phyloP scores from a whole-genome alignment of 2,797 vertebrate species.

The Catostomus latipinnis region DNA sequence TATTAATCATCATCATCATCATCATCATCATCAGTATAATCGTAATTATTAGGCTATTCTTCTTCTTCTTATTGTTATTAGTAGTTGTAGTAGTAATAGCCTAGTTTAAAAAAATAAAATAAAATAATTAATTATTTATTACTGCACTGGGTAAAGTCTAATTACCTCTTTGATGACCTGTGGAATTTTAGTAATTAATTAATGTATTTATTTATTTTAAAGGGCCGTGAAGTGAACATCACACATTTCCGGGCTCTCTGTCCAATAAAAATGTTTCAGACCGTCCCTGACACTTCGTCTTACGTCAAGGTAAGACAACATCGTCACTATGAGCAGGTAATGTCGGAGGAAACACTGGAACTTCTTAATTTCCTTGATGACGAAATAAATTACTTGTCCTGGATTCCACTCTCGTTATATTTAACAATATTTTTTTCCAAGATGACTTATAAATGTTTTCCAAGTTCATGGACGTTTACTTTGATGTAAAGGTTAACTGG shows the following conservation, averaged over 20 bases:
- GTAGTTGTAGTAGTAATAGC: not conserved
- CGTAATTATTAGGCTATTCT: too few relatives aligned
- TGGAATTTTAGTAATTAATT: not conserved
- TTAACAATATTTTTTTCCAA: not conserved
- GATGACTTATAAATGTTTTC: not conserved
- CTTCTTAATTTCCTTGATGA: conserved; percentile 20
- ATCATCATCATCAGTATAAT: too few relatives aligned
- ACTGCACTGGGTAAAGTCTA: not conserved
- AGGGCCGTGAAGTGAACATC: conserved; percentile 56
- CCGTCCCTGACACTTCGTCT: conserved; percentile 95
- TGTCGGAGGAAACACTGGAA: conserved; percentile 55
- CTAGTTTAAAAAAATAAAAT: too few relatives aligned
- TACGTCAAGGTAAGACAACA: conserved; percentile 97
- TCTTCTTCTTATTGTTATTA: not conserved
- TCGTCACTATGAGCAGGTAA: conserved; percentile 86
- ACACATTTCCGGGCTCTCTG: conserved; percentile 55
- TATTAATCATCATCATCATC: too few relatives aligned
- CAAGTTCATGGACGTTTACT: not conserved
- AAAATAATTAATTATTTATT: not conserved
- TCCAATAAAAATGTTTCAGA: conserved; percentile 93
- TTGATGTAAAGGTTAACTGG: not conserved
- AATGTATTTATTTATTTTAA: conserved; percentile 44
- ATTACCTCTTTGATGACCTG: conserved; percentile 4
- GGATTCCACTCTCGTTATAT: not conserved
- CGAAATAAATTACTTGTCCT: conserved; percentile 34